Conservation (phyloP, 2,797 vertebrate genomes). For the Gorsachius magnificus region DNA sequence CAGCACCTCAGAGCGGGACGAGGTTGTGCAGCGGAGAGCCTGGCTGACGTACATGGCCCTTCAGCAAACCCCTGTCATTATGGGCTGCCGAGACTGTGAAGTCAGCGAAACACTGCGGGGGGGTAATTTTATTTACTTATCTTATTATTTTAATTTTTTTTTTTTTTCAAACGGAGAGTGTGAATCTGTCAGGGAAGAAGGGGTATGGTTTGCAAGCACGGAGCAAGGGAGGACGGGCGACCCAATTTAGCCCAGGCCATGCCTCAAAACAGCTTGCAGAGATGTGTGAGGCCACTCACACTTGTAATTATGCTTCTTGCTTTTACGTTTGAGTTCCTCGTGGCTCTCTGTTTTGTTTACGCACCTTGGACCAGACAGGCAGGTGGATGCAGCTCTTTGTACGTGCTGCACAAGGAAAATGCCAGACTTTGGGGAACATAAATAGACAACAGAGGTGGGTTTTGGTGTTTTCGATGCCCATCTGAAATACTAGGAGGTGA, state of each 20-base stretch:
- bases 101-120: background rate
- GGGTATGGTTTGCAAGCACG: background rate
- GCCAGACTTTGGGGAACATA: background rate
- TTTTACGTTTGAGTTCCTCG: background rate
- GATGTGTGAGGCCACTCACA: background rate
- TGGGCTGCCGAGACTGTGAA: background rate
- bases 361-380: fast-evolving
- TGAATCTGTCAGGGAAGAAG: background rate
- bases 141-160: background rate
- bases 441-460: background rate
- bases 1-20: fast-evolving
- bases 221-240: background rate
- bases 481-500: background rate
- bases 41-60: fast-evolving
- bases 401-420: background rate
- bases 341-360: background rate
- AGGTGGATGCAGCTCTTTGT: background rate
- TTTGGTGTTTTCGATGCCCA: background rate
- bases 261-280: background rate
- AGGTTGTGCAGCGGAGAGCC: fast-evolving
- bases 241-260: background rate
- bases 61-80: background rate
- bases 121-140: background rate
- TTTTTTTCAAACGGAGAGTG: background rate
- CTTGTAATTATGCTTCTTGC: background rate